Percentiles rank a stretch among this genome's conserved stretches.
phyloP scores from a whole-genome alignment of 92 coral and sea anemone species.

The Desmophyllum pertusum region DNA sequence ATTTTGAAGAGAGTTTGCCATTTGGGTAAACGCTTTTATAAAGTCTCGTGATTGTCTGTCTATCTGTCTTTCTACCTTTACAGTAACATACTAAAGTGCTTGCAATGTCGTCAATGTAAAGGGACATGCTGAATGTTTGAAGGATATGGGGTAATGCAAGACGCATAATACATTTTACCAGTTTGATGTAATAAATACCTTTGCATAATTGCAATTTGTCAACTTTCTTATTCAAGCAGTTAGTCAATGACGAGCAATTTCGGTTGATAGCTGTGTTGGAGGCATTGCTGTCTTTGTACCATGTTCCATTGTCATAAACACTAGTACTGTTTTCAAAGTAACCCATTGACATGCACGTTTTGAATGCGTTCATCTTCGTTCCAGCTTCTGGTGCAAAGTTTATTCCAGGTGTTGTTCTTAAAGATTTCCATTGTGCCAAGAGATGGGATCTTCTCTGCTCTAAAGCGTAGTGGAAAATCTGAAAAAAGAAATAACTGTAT shows the following conservation, averaged over 20 bases:
- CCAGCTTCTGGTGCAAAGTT: neutral
- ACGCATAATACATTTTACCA: too few species aligned
- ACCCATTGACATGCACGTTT: slow-evolving; percentile 3
- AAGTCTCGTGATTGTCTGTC: too few species aligned
- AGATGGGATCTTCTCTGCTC: neutral
- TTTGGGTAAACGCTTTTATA: too few species aligned
- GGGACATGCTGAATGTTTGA: too few species aligned
- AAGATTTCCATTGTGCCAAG: neutral
- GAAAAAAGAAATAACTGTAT: neutral
- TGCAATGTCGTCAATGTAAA: too few species aligned
- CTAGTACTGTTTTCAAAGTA: slow-evolving; percentile 8
- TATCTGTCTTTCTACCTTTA: too few species aligned
- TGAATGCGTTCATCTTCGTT: neutral
- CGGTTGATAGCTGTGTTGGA: neutral
- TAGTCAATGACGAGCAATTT: neutral
- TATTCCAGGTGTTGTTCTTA: neutral
- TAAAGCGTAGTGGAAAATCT: slow-evolving; percentile 2
- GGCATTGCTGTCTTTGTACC: neutral
- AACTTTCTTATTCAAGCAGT: neutral
- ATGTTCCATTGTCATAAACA: neutral
- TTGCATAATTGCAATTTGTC: neutral
- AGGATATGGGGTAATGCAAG: neutral
- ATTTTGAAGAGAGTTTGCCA: too few species aligned
- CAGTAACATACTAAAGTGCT: too few species aligned
- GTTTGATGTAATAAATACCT: neutral